A percentile compares a stretch with the other conserved stretches of the same genome.
These are phyloP conservation scores for Clinocottus analis DNA, from an alignment of 2,113 vertebrate genomes.

Conservation along the genomic window DNA sequence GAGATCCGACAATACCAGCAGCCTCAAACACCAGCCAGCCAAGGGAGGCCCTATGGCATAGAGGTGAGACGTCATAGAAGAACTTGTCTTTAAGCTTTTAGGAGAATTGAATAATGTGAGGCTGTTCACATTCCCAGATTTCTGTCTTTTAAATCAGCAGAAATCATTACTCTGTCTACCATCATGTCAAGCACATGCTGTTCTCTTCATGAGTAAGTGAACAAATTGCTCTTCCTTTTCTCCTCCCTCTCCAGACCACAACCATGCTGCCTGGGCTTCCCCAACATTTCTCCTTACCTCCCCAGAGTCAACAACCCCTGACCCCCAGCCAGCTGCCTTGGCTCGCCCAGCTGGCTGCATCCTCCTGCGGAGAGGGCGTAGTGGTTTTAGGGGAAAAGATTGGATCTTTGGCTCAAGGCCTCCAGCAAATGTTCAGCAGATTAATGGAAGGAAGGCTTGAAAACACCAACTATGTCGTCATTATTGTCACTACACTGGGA, in stretches of 20 bases:
- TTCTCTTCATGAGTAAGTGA: not conserved
- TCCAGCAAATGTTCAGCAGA: conserved; percentile 90
- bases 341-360: conserved; percentile 94
- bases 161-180: not conserved
- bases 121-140: not conserved
- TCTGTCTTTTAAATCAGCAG: not conserved
- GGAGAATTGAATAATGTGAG: not conserved
- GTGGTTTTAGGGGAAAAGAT: conserved; percentile 89
- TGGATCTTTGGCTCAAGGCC: conserved; percentile 91
- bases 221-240: not conserved
- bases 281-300: conserved; percentile 69
- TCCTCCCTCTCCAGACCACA: conserved; percentile 73
- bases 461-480: conserved; percentile 94
- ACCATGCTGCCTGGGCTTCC: conserved; percentile 78
- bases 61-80: conserved; percentile 62
- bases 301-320: conserved; percentile 80
- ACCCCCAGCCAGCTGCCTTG: conserved; percentile 94
- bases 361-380: conserved; percentile 91
- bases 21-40: conserved; percentile 78
- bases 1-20: conserved; percentile 95
- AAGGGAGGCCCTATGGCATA: conserved; percentile 75
- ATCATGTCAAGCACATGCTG: not conserved
- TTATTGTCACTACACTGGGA: conserved; percentile 88
- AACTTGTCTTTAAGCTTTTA: not conserved
- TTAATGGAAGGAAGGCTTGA: conserved; percentile 89